Evolutionary conservation across 2,888 invertebrate species (phyloP).

Genomic region (Stomorhina lunata): DNA sequence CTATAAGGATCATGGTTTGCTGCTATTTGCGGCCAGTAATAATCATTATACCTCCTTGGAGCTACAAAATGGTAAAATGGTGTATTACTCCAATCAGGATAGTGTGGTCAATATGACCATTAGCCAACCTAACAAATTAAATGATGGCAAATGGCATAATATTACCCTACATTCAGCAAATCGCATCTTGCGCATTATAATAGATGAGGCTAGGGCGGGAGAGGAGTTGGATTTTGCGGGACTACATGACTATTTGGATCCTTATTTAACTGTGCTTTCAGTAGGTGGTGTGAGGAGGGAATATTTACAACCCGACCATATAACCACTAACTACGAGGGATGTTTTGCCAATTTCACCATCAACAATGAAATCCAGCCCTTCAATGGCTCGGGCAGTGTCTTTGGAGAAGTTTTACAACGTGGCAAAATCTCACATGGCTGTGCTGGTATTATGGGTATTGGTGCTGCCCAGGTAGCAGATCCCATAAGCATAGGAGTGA

Average conservation of each 20-base stretch:
- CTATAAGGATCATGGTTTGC: constrained; percentile 86
- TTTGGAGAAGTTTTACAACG: constrained; percentile 85
- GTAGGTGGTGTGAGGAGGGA: constrained; percentile 88
- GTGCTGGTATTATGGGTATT: constrained; percentile 87
- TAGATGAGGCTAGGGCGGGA: constrained; percentile 87
- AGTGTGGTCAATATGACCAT: constrained; percentile 91
- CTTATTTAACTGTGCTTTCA: constrained; percentile 90
- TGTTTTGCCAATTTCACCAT: constrained; percentile 94
- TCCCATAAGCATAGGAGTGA: constrained; percentile 95
- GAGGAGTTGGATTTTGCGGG: constrained; percentile 93
- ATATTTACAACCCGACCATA: constrained; percentile 80
- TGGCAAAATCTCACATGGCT: constrained; percentile 88
- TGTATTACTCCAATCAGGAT: constrained; percentile 90
- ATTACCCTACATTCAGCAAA: constrained; percentile 87
- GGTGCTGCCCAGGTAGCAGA: constrained; percentile 90
- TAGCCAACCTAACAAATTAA: constrained; percentile 82
- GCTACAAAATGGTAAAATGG: constrained; percentile 87
- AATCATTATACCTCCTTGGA: constrained; percentile 92
- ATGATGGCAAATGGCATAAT: constrained; percentile 95
- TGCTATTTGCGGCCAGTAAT: constrained; percentile 93
- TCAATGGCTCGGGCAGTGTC: constrained; percentile 92
- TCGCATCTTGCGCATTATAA: constrained; percentile 85
- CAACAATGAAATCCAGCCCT: constrained; percentile 93
- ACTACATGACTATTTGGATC: constrained; percentile 95
- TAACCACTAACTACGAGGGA: constrained; percentile 88